Conservation (phyloP, 1,140 invertebrate species). For the Chelonus insularis region DNA sequence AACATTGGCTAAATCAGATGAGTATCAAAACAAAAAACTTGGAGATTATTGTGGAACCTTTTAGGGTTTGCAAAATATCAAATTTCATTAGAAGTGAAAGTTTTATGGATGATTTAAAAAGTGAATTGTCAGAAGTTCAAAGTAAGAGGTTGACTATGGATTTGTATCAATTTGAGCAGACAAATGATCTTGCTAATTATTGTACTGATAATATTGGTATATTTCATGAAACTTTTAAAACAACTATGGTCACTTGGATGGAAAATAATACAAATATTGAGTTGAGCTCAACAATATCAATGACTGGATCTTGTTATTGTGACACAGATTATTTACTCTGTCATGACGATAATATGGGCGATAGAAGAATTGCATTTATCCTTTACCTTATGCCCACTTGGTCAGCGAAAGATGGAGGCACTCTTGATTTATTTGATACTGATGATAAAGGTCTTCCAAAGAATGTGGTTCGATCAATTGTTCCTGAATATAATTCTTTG, state of each 20-base stretch:
- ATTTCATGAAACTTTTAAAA: slow-evolving; percentile 63
- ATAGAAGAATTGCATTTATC: slow-evolving; percentile 73
- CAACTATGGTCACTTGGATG: slow-evolving; percentile 65
- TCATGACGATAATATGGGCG: slow-evolving; percentile 73
- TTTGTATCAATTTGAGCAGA: slow-evolving; percentile 74
- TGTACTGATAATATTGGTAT: slow-evolving; percentile 59
- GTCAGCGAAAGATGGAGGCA: slow-evolving; percentile 66
- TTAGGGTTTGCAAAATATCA: slow-evolving; percentile 63
- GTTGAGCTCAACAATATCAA: slow-evolving; percentile 65
- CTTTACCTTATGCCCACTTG: slow-evolving; percentile 68
- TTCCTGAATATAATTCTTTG: slow-evolving; percentile 71
- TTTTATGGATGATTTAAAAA: slow-evolving; percentile 65
- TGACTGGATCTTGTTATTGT: slow-evolving; percentile 71
- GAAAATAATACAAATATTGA: slow-evolving; percentile 64
- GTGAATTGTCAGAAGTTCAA: slow-evolving; percentile 63
- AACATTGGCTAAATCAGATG: slow-evolving; percentile 46
- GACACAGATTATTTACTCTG: slow-evolving; percentile 73
- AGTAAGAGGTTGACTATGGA: slow-evolving; percentile 66
- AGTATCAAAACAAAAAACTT: slow-evolving; percentile 40
- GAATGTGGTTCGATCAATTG: slow-evolving; percentile 59
- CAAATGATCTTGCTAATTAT: slow-evolving; percentile 65
- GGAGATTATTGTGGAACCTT: slow-evolving; percentile 57
- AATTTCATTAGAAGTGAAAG: slow-evolving; percentile 62
- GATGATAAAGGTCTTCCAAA: slow-evolving; percentile 63
- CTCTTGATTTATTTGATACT: slow-evolving; percentile 66